Base-by-base conservation (phyloP, 53 echinoderm and acorn worm genomes). In the Henricia sp. region DNA sequence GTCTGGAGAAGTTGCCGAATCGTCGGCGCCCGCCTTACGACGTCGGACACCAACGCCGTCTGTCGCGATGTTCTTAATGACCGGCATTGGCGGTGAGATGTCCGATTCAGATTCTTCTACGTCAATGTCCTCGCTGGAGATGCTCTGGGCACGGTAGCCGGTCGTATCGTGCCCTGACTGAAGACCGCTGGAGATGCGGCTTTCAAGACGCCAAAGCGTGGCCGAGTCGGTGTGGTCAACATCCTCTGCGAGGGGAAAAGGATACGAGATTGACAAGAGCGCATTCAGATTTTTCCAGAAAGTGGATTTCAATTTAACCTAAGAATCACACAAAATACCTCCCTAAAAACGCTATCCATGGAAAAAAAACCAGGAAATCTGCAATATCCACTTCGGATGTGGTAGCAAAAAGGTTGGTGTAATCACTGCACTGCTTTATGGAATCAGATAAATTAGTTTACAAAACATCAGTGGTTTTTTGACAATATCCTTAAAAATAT, bases 181-280 rank as follows among this genome's bases (percentile, higher is more conserved):
- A 0, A 63, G 64, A 50, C 50, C 36, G 11, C 80, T 46, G 1
- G 48, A 28, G 20, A 44, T 14, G 11, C 80, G 80, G 65, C 80
- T 80, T 21, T 63, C 63, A 46, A 80, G 24, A 17, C 80, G 42
- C 80, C 80, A 80, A 11, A 80, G 80, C 3, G 80, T 80, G 16
- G 80, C 80, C 33, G 80, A 80, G 14, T 80, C 80, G 0, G 80
- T 80, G 80, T 80, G 80, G 80, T 80, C 80, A 2, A 80, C 63
- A 23, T 46, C 80, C 8, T 80, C 80, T 80, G 62, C 13, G 20
- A n/a, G 23, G 10, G n/a, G n/a, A 56, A n/a, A n/a, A n/a, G n/a
- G n/a, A n/a, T n/a, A n/a, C n/a, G n/a, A n/a, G n/a, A n/a, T n/a
- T n/a, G n/a, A n/a, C n/a, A n/a, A n/a, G n/a, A n/a, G n/a, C n/a